Percentiles rank a stretch among this genome's conserved stretches.
phyloP scores from a whole-genome alignment of 2,888 invertebrate species.

The Pseudococcus jackbeardsleyi region DNA sequence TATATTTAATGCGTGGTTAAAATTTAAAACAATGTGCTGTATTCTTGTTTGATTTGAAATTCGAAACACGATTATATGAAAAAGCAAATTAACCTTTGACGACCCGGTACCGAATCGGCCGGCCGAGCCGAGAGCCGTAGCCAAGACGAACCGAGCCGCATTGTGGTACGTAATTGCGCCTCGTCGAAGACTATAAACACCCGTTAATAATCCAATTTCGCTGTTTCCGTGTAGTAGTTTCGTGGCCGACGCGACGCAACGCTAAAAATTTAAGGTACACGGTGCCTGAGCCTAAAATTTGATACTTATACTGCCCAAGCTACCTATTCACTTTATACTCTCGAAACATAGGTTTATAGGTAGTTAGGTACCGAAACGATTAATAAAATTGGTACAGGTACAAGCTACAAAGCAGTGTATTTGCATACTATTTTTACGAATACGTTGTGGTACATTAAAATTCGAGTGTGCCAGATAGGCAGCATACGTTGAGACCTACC shows the following conservation, averaged over 20 bases:
- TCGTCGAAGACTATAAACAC: background rate
- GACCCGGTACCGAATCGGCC: background rate
- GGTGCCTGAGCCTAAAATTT: background rate
- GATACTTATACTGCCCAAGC: too few species aligned
- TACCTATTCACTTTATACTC: too few species aligned
- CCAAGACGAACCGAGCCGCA: background rate
- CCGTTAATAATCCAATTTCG: slow-evolving; percentile 7
- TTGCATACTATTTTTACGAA: too few species aligned
- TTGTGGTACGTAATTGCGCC: background rate
- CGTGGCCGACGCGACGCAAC: too few species aligned
- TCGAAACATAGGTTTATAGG: too few species aligned
- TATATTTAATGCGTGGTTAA: background rate
- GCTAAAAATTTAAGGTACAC: background rate
- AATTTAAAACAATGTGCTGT: background rate
- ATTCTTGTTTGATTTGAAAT: slow-evolving; percentile 3
- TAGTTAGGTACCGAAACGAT: too few species aligned
- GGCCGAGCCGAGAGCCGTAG: too few species aligned
- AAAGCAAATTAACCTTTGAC: slow-evolving; percentile 16
- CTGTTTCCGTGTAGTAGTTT: background rate
- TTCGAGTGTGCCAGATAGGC: too few species aligned
- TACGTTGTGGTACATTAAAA: too few species aligned
- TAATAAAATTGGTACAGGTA: too few species aligned
- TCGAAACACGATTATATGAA: slow-evolving; percentile 1
- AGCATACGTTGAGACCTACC: too few species aligned
- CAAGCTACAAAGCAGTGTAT: too few species aligned